Percentiles rank a stretch among this genome's conserved stretches.
These are phyloP conservation scores for Pseudolaguvia tuberculata DNA, from an alignment of 2,113 vertebrate species.

Conservation along the genomic window DNA sequence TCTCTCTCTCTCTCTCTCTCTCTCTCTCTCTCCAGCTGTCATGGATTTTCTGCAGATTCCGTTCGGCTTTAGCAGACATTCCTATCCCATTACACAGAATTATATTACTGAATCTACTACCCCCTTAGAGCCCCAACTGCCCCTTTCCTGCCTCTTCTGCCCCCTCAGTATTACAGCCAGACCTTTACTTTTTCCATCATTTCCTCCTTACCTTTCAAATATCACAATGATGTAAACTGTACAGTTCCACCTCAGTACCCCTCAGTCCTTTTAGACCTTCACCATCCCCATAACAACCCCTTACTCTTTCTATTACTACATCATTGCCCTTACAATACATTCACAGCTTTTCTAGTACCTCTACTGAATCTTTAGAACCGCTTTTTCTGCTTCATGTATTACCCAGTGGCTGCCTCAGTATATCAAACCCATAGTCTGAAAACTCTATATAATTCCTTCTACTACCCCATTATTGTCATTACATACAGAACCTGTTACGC, in stretches of 20 bases:
- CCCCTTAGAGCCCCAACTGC: conserved; percentile 10
- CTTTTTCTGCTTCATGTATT: neutral
- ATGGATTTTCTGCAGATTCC: conserved; percentile 38
- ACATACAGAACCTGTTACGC: neutral
- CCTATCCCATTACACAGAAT: conserved; percentile 28
- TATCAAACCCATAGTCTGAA: neutral
- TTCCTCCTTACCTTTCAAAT: neutral
- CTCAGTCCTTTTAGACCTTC: neutral
- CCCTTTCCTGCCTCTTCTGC: neutral
- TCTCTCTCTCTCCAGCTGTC: conserved; percentile 27
- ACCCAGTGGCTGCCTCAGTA: too few species aligned
- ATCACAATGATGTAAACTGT: neutral
- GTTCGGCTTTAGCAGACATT: conserved; percentile 50
- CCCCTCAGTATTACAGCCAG: neutral
- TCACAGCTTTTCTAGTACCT: neutral
- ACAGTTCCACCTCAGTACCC: neutral
- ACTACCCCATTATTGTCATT: neutral
- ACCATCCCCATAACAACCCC: neutral
- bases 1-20: conserved; percentile 28
- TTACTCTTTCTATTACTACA: neutral
- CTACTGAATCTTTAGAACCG: neutral
- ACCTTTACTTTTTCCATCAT: neutral
- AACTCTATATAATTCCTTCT: neutral
- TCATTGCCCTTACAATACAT: neutral
- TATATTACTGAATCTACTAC: conserved; percentile 19